These are phyloP conservation scores for Sebastes schlegelii DNA, from an alignment of 2,113 vertebrate species.

Conservation along the genomic window DNA sequence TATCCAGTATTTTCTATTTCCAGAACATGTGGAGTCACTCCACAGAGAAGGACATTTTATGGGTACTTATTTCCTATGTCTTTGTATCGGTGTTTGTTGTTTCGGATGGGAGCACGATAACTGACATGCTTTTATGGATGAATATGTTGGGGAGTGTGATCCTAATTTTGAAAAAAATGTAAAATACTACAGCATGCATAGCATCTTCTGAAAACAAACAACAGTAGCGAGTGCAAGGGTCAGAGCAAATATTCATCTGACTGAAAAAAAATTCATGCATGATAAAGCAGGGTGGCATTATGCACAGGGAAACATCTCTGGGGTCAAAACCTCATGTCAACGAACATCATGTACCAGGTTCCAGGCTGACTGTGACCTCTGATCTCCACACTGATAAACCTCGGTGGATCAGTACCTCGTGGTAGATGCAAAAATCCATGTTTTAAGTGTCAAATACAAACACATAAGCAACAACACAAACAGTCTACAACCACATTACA, in stretches of 20 bases:
- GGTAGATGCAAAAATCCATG: neutral
- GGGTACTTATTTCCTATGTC: neutral
- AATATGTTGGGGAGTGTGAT: no score
- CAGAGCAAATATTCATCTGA: neutral
- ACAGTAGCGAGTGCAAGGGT: neutral
- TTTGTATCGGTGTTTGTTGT: no score
- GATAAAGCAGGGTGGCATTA: neutral
- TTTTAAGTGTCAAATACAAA: neutral
- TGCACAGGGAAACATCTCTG: neutral
- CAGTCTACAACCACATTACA: neutral
- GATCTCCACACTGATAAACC: neutral
- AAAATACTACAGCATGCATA: neutral
- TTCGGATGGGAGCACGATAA: no score
- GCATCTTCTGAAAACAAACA: neutral
- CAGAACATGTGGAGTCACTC: no score
- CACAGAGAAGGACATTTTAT: neutral
- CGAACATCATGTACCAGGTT: neutral
- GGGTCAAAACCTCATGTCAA: neutral
- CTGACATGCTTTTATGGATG: no score
- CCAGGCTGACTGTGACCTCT: conserved; percentile 1
- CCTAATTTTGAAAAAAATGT: neutral
- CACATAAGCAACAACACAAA: neutral
- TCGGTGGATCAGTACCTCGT: neutral
- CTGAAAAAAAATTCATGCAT: neutral
- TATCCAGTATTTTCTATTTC: no score